Percentiles rank a stretch among this genome's conserved stretches.
Evolutionary conservation across 2,888 invertebrate genomes (phyloP).

Genomic region (Drosophila anomalata): DNA sequence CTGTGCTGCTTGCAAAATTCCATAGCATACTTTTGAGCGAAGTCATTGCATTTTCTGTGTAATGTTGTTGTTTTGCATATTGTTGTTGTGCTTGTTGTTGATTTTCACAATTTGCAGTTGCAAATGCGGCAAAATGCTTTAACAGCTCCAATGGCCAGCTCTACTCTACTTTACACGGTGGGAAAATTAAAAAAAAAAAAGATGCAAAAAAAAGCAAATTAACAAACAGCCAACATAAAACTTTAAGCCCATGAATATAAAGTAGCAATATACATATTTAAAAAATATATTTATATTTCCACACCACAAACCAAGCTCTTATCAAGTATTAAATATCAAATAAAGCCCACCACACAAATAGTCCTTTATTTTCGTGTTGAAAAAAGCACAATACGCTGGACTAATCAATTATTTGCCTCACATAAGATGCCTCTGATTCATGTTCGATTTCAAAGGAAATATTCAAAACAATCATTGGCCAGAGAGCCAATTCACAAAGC

Average conservation of each 20-base stretch:
- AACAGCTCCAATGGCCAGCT: conserved; percentile 17
- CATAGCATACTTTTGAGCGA: conserved; percentile 60
- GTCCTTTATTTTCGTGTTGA: conserved; percentile 1
- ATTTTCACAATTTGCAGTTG: conserved; percentile 19
- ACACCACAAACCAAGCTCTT: conserved; percentile 4
- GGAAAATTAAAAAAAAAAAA: conserved; percentile 10
- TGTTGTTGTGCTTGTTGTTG: conserved; percentile 14
- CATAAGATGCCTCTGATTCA: neutral
- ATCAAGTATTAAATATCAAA: conserved; percentile 15
- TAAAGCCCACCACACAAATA: neutral
- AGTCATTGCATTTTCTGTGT: conserved; percentile 31
- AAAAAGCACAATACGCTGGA: neutral
- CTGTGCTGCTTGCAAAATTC: conserved; percentile 25
- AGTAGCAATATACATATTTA: too few species aligned
- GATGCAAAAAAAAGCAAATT: neutral
- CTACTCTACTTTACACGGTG: conserved; percentile 3
- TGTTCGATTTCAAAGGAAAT: conserved; percentile 14
- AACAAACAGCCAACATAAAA: conserved; percentile 2
- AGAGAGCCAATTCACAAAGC: conserved; percentile 31
- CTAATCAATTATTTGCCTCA: neutral
- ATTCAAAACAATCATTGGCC: conserved; percentile 39
- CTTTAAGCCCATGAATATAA: neutral
- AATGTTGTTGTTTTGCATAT: neutral
- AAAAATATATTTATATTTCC: too few species aligned
- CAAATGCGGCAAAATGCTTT: conserved; percentile 24